phyloP scores from a whole-genome alignment of 2,113 vertebrate genomes.

The Pleuronectes platessa region DNA sequence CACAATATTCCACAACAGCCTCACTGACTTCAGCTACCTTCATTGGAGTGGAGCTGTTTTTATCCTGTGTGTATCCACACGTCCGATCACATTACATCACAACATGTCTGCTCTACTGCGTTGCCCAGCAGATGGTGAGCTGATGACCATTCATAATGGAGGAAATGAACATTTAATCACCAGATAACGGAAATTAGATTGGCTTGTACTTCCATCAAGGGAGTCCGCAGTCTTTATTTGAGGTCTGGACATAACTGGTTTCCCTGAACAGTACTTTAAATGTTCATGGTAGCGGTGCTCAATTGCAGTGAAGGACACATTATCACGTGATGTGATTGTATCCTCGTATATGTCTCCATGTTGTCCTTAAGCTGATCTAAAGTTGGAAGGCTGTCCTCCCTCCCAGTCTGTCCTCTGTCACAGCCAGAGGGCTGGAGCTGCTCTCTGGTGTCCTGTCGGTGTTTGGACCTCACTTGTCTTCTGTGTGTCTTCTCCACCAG shows the following conservation, averaged over 20 bases:
- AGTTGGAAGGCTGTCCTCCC: constrained; percentile 29
- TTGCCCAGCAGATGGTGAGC: constrained; percentile 57
- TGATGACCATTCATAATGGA: constrained; percentile 55
- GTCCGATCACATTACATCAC: constrained; percentile 53
- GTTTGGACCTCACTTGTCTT: constrained; percentile 14
- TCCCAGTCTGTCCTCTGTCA: constrained; percentile 10
- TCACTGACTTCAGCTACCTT: not conserved
- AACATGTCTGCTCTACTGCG: constrained; percentile 34
- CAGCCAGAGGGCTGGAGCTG: constrained; percentile 29
- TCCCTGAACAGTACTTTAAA: not conserved
- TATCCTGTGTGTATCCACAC: constrained; percentile 16
- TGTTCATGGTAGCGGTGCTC: constrained; percentile 1
- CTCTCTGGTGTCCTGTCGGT: constrained; percentile 36
- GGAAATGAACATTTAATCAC: constrained; percentile 54
- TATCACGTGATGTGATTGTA: constrained; percentile 27
- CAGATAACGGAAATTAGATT: constrained; percentile 53
- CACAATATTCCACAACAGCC: not conserved
- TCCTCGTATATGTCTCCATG: not conserved
- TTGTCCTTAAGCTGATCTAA: constrained; percentile 2
- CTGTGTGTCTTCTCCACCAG: not conserved
- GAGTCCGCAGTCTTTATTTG: constrained; percentile 2
- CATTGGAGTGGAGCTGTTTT: constrained; percentile 4
- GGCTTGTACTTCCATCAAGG: constrained; percentile 33
- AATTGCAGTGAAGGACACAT: constrained; percentile 30
- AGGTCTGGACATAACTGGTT: not conserved